Evolutionary conservation across 2,888 invertebrate genomes (phyloP), one percentile per base, ranked within the genome.

Genomic region (Erpobdella octoculata): DNA sequence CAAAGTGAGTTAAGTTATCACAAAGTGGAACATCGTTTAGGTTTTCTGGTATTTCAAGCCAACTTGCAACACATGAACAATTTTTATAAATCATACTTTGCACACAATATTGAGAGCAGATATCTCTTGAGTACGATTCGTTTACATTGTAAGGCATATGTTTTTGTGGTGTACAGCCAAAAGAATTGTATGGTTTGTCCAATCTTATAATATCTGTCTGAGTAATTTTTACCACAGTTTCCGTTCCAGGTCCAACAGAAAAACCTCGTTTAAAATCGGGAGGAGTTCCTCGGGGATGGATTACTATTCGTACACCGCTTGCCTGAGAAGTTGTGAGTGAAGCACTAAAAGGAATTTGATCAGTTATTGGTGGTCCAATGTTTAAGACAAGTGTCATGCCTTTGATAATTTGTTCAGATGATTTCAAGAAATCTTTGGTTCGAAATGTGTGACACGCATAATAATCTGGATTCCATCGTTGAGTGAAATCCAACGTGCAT

Each of bases 191-290:
- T 15, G 70, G 70, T 36, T 53, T 36, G 25, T 59, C 58, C 33
- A 70, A 37, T 21, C 70, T 18, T n/a, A 21, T 21, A 25, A 28
- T 48, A 33, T 37, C n/a, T 25, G 70, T 70, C 35, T 53, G 48
- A 18, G 9, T 5, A 9, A 70, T n/a, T 8, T 59, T 36, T 5
- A 70, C 4, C 0, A 59, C 33, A 1, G 58, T 70, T 38, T 70
- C 70, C n/a, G 70, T 70, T 21, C 70, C 70, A 0, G 59, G 70
- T 35, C 59, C 70, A n/a, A 70, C 70, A 28, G 25, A 36, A 1
- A 70, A 12, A 37, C 70, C 70, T 33, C 59, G 25, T 59, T 70
- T 70, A n/a, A 53, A 21, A 37, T 70, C 59, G 1, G 70, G 33
- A 5, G 28, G 38, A 33, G 38, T 59, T 15, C 70, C 70, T 8